Evolutionary conservation across 2,888 invertebrate species (phyloP).

Genomic region (Caenorhabditis macrosperma): DNA sequence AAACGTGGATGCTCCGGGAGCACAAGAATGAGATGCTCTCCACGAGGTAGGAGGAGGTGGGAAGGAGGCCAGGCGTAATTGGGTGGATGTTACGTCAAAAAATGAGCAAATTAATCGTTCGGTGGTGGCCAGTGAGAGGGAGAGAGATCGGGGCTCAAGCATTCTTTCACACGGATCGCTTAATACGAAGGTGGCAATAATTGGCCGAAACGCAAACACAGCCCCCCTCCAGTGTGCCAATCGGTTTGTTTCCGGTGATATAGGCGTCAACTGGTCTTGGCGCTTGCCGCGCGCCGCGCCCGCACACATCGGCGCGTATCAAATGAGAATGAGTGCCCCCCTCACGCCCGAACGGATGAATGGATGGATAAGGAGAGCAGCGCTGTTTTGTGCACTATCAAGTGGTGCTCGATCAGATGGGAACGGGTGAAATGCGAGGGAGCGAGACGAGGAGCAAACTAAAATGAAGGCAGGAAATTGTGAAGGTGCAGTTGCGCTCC

Average conservation of each 20-base stretch:
- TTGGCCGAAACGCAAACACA: conserved; percentile 56
- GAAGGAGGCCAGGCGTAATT: no score
- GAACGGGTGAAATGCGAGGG: background rate
- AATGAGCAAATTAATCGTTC: conserved; percentile 48
- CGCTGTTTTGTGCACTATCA: conserved; percentile 24
- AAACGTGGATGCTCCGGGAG: no score
- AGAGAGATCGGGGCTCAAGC: background rate
- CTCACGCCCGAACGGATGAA: conserved; percentile 4
- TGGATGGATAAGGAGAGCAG: conserved; percentile 3
- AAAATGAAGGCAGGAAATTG: background rate
- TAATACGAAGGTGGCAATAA: conserved; percentile 53
- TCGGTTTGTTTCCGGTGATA: conserved; percentile 57
- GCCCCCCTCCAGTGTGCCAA: conserved; percentile 29
- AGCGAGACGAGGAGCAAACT: background rate
- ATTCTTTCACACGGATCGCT: conserved; percentile 39
- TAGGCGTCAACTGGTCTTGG: conserved; percentile 53
- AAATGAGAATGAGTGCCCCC: conserved; percentile 40
- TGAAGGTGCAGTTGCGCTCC: background rate
- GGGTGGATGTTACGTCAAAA: conserved; percentile 45
- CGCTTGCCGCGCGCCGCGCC: conserved; percentile 17
- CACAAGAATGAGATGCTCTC: conserved; percentile 11
- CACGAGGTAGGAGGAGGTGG: no score
- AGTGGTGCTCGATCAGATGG: conserved; percentile 22
- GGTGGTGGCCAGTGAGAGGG: background rate
- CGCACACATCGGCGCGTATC: conserved; percentile 36